A percentile compares a stretch with the other conserved stretches of the same genome.
Evolutionary conservation across 2,888 invertebrate genomes (phyloP).

Genomic region (Tubulanus polymorphus): DNA sequence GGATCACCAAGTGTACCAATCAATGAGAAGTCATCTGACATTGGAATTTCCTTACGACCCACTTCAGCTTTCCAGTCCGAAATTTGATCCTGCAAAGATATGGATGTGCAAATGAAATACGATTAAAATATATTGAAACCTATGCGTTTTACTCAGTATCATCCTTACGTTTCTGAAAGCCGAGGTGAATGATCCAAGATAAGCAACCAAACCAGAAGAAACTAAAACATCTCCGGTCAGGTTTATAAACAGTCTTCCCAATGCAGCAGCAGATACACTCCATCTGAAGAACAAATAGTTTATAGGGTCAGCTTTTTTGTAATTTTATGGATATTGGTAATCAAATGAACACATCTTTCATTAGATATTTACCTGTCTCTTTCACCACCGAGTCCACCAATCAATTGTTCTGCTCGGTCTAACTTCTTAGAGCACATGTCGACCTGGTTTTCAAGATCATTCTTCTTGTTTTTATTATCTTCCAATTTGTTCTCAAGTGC

Average conservation of each 20-base stretch:
- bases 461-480: constrained; percentile 52
- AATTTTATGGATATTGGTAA: background rate
- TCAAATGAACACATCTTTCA: background rate
- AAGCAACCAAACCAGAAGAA: constrained; percentile 51
- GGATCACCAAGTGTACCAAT: constrained; percentile 52
- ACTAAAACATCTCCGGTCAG: constrained; percentile 67
- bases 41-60: constrained; percentile 68
- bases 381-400: constrained; percentile 55
- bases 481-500: constrained; percentile 51
- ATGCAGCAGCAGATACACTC: constrained; percentile 44
- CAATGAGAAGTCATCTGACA: constrained; percentile 72
- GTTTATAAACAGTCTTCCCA: constrained; percentile 47
- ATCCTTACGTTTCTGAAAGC: constrained; percentile 44
- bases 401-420: constrained; percentile 53
- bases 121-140: background rate
- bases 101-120: background rate
- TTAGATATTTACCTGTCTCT: constrained; percentile 42
- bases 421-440: constrained; percentile 53
- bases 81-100: constrained; percentile 60
- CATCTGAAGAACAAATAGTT: constrained; percentile 34
- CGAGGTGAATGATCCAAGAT: constrained; percentile 53
- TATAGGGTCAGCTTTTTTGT: background rate
- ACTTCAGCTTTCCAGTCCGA: constrained; percentile 71
- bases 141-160: background rate
- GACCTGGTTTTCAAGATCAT: constrained; percentile 53